These are phyloP conservation scores for Mesitornis unicolor DNA, from an alignment of 2,113 vertebrate species.

Conservation along the genomic window DNA sequence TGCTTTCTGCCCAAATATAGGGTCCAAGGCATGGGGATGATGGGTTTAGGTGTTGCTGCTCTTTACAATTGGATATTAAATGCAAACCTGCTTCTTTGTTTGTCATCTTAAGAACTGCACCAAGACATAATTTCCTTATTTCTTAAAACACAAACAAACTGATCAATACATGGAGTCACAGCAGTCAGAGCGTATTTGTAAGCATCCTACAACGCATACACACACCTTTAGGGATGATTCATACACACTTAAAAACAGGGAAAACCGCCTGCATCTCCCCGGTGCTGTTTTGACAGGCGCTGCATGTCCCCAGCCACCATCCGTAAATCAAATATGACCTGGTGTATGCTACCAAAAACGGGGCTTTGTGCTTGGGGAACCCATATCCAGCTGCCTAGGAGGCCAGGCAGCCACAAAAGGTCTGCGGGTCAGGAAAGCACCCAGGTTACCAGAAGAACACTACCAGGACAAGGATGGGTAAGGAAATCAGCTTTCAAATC, in stretches of 20 bases:
- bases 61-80: background rate
- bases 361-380: fast-evolving
- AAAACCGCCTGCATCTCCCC: background rate
- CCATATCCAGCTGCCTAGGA: background rate
- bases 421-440: background rate
- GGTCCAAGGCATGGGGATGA: fast-evolving
- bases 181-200: background rate
- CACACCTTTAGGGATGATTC: background rate
- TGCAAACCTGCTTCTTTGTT: background rate
- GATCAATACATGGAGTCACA: background rate
- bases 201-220: background rate
- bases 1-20: background rate
- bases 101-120: background rate
- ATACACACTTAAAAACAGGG: too few species aligned
- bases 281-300: background rate
- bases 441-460: background rate
- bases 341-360: background rate
- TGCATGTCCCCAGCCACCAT: fast-evolving
- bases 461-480: background rate
- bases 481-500: background rate
- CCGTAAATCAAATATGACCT: fast-evolving
- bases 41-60: background rate
- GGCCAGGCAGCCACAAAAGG: background rate
- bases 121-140: background rate
- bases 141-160: background rate